A percentile compares a stretch with the other conserved stretches of the same genome.
Conservation (phyloP, 2,797 vertebrate genomes). For the Bovichtus variegatus region DNA sequence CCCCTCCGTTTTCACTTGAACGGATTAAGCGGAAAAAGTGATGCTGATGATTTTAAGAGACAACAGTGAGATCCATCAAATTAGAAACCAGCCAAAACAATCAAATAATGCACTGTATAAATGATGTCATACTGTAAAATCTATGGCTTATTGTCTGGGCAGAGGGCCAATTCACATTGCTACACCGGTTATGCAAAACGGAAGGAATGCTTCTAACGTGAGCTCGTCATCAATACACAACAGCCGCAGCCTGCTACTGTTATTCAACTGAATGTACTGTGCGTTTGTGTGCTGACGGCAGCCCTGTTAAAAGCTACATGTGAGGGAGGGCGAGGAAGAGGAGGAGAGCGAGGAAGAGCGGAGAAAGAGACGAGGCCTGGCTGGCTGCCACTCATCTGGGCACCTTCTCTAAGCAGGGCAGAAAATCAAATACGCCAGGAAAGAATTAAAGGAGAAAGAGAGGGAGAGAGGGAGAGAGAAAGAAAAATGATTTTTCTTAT, state of each 20-base stretch:
- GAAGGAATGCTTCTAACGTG: slow-evolving; percentile 44
- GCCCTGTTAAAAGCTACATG: slow-evolving; percentile 56
- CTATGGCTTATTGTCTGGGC: slow-evolving; percentile 74
- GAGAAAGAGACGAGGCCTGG: slow-evolving; percentile 74
- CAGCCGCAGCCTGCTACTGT: slow-evolving; percentile 29
- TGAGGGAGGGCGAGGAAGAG: slow-evolving; percentile 51
- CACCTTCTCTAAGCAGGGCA: slow-evolving; percentile 89
- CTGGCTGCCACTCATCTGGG: slow-evolving; percentile 87
- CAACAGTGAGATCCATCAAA: slow-evolving; percentile 70
- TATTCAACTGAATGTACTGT: slow-evolving; percentile 60
- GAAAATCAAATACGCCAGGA: slow-evolving; percentile 88
- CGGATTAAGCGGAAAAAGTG: slow-evolving; percentile 48
- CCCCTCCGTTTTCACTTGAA: slow-evolving; percentile 8
- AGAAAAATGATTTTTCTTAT: slow-evolving; percentile 89
- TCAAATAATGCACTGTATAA: slow-evolving; percentile 77
- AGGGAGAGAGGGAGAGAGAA: slow-evolving; percentile 61
- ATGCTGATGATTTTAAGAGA: slow-evolving; percentile 68
- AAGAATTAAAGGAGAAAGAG: slow-evolving; percentile 87
- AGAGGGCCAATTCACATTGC: slow-evolving; percentile 62
- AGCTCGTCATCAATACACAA: slow-evolving; percentile 54
- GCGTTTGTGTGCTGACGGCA: slow-evolving; percentile 31
- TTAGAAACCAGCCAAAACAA: slow-evolving; percentile 77
- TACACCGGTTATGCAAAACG: slow-evolving; percentile 68
- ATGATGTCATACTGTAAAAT: slow-evolving; percentile 77
- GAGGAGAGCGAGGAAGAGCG: slow-evolving; percentile 39